phyloP scores from a whole-genome alignment of 2,888 invertebrate species.

The Lasiommata megera region DNA sequence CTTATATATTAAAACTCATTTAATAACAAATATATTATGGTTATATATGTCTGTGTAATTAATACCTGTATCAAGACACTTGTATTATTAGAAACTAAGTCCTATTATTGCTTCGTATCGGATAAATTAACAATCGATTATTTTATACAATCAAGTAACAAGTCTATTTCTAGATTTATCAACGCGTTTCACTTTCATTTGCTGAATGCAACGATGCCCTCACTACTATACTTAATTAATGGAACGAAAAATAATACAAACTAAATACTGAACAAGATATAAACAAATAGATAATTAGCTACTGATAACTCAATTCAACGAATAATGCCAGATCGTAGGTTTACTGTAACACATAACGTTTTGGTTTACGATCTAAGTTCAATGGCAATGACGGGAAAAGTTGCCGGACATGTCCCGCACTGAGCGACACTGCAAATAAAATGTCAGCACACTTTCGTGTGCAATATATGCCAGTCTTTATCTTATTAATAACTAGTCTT shows the following conservation, averaged over 20 bases:
- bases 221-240: constrained; percentile 1
- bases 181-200: constrained; percentile 40
- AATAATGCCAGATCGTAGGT: no score
- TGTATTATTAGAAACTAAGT: constrained; percentile 34
- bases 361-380: constrained; percentile 16
- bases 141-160: constrained; percentile 38
- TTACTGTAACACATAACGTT: not conserved
- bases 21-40: no score
- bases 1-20: no score
- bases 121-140: constrained; percentile 40
- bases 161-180: constrained; percentile 41
- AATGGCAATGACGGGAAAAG: constrained; percentile 37
- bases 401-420: constrained; percentile 35
- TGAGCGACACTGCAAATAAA: constrained; percentile 29
- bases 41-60: no score
- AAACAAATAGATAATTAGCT: no score
- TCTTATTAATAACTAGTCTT: not conserved
- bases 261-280: no score
- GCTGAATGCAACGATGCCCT: constrained; percentile 7
- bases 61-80: no score
- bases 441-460: constrained; percentile 37
- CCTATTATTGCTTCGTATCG: constrained; percentile 37
- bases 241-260: constrained; percentile 3
- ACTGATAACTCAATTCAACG: no score
- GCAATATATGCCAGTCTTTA: constrained; percentile 21